These are phyloP conservation scores for Lutjanus campechanus DNA, from an alignment of 2,797 vertebrate genomes.

Conservation along the genomic window DNA sequence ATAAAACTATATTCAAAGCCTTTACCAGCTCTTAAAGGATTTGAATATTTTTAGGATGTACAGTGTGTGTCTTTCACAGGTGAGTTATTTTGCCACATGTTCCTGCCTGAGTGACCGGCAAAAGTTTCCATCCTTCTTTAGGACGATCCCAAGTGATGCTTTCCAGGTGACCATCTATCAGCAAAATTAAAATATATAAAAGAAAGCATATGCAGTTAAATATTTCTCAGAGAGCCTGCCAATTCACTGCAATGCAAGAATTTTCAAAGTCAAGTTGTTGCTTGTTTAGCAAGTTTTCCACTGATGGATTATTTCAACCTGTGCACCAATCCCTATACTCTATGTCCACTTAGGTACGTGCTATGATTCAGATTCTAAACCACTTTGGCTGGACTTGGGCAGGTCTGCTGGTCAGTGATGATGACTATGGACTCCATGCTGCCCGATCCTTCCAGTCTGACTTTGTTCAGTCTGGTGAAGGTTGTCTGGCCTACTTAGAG, in stretches of 20 bases:
- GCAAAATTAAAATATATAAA: background rate
- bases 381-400: constrained; percentile 82
- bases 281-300: background rate
- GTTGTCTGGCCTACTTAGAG: constrained; percentile 78
- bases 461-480: constrained; percentile 42
- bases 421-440: constrained; percentile 81
- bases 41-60: background rate
- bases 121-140: constrained; percentile 69
- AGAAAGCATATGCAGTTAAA: background rate
- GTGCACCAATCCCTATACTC: background rate
- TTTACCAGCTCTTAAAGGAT: too few relatives aligned
- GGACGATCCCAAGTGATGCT: constrained; percentile 82
- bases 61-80: constrained; percentile 56
- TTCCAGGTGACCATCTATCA: constrained; percentile 71
- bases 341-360: constrained; percentile 45
- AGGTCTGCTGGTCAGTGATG: constrained; percentile 79
- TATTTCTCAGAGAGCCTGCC: background rate
- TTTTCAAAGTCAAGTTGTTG: background rate
- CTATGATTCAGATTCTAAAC: constrained; percentile 78
- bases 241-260: rapidly evolving
- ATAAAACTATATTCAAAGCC: too few relatives aligned
- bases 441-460: constrained; percentile 71
- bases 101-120: constrained; percentile 69
- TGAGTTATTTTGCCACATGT: constrained; percentile 82
- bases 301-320: background rate